phyloP scores from a whole-genome alignment of 2,888 invertebrate species.

The Trachelus stipa region DNA sequence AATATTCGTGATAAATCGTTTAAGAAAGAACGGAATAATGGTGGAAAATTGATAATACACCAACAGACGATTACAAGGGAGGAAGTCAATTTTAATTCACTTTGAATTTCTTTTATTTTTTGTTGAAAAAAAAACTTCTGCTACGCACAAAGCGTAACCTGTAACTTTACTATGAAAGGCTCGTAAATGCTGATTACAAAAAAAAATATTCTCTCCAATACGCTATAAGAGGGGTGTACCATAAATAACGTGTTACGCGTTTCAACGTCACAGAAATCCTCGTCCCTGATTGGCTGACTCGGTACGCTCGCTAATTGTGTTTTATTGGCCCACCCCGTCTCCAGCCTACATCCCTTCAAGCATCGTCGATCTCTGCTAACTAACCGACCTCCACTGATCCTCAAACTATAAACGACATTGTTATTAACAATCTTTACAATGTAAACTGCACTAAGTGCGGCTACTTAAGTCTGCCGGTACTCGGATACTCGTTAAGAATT shows the following conservation, averaged over 20 bases:
- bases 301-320: constrained; percentile 60
- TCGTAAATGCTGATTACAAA: constrained; percentile 1
- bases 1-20: neutral
- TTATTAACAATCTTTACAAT: constrained; percentile 50
- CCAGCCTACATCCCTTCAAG: constrained; percentile 17
- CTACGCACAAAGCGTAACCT: neutral
- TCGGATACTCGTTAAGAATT: constrained; percentile 37
- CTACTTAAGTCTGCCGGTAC: constrained; percentile 18
- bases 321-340: constrained; percentile 54
- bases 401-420: constrained; percentile 57
- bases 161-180: neutral
- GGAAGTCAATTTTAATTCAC: constrained; percentile 1
- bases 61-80: neutral
- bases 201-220: neutral
- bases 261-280: constrained; percentile 50
- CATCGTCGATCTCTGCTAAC: constrained; percentile 49
- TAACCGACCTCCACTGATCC: constrained; percentile 47
- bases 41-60: neutral
- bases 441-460: constrained; percentile 31
- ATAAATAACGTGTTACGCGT: constrained; percentile 56
- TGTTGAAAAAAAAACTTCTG: neutral
- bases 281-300: constrained; percentile 52
- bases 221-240: constrained; percentile 17
- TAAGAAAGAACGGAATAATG: neutral
- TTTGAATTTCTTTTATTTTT: neutral